Conservation (phyloP, 2,888 invertebrate genomes). For the Sinopyrophorus schimmeli region DNA sequence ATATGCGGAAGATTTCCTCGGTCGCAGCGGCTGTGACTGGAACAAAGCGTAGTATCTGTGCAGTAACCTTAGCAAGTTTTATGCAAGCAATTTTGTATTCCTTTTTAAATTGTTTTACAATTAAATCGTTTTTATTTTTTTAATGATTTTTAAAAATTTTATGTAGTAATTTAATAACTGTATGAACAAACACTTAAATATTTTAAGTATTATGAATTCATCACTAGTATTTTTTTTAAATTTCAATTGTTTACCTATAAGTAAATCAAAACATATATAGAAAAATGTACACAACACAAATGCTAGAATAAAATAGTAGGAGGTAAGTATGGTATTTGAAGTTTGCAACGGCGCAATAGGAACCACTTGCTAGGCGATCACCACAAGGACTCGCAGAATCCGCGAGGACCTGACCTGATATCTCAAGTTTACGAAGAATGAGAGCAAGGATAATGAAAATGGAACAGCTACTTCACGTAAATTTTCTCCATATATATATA, state of each 20-base stretch:
- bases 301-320: conserved; percentile 31
- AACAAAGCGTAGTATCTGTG: conserved; percentile 40
- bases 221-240: too few species aligned
- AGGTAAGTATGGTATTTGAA: conserved; percentile 26
- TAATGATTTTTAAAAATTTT: too few species aligned
- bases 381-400: conserved; percentile 27
- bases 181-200: too few species aligned
- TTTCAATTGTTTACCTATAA: too few species aligned
- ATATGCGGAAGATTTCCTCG: conserved; percentile 57
- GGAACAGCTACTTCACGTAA: conserved; percentile 13
- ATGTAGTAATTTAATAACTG: too few species aligned
- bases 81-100: conserved; percentile 13
- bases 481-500: too few species aligned
- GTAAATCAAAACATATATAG: too few species aligned
- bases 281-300: conserved; percentile 30
- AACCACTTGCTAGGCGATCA: conserved; percentile 27
- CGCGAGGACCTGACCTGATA: conserved; percentile 27
- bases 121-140: neutral
- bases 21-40: conserved; percentile 46
- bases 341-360: conserved; percentile 26
- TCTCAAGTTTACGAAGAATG: conserved; percentile 23
- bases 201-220: too few species aligned
- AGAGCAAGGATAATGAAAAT: conserved; percentile 25
- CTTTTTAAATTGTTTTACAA: conserved; percentile 11
- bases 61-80: conserved; percentile 27